Percentiles rank a stretch among this genome's conserved stretches.
Conservation (phyloP, 1,140 invertebrate species). For the Zaprionus kolodkinae region DNA sequence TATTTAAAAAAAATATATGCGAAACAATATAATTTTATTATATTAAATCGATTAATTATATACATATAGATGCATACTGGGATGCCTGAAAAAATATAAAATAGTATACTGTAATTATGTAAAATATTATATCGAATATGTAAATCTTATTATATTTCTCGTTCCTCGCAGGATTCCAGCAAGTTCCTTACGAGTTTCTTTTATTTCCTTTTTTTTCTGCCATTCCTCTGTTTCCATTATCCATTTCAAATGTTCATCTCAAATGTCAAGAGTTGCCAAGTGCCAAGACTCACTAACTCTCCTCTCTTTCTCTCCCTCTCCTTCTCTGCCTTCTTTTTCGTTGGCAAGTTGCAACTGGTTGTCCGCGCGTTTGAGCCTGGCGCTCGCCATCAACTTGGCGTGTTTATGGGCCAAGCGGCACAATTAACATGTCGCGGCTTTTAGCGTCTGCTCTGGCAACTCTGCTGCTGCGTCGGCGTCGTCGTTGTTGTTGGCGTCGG, state of each 20-base stretch:
- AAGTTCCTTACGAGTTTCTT: background rate
- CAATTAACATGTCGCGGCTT: slow-evolving; percentile 84
- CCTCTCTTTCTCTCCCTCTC: background rate
- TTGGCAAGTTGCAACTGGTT: slow-evolving; percentile 48
- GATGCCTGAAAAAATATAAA: no score
- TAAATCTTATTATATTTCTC: no score
- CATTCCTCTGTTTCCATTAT: slow-evolving; percentile 23
- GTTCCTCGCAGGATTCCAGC: no score
- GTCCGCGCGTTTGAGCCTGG: slow-evolving; percentile 58
- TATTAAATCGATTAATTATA: no score
- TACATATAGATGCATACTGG: no score
- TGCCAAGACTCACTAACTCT: background rate
- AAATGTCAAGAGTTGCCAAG: slow-evolving; percentile 15
- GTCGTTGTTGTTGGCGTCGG: slow-evolving; percentile 14
- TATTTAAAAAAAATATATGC: no score
- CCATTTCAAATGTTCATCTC: slow-evolving; percentile 11
- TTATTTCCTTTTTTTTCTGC: background rate
- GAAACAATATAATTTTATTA: no score
- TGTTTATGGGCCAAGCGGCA: slow-evolving; percentile 82
- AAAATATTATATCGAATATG: no score
- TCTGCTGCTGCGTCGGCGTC: background rate
- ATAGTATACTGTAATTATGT: no score
- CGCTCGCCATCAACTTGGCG: slow-evolving; percentile 82
- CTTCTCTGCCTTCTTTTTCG: background rate
- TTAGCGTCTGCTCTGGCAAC: slow-evolving; percentile 64